Percentiles rank a stretch among this genome's conserved stretches.
phyloP scores from a whole-genome alignment of 2,888 invertebrate genomes.

The Nemurella pictetii region DNA sequence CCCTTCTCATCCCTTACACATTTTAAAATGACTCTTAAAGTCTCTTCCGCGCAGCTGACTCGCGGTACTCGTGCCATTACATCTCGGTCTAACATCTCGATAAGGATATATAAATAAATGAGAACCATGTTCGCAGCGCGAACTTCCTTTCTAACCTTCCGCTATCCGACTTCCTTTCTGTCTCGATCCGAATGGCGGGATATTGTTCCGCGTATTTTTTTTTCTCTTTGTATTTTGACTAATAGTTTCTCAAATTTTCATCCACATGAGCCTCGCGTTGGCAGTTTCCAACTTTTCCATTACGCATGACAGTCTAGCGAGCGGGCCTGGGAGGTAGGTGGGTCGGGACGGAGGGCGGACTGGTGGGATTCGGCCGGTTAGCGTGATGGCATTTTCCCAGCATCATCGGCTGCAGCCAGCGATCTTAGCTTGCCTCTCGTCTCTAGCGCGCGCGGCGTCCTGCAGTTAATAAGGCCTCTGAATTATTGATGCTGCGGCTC shows the following conservation, averaged over 20 bases:
- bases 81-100: not conserved
- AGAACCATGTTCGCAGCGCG: not conserved
- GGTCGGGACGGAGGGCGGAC: not conserved
- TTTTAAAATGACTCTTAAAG: not conserved
- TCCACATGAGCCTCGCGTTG: slow-evolving; percentile 14
- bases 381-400: not conserved
- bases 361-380: not conserved
- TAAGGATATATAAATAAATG: not conserved
- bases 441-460: not conserved
- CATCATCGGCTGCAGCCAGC: not conserved
- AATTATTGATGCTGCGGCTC: slow-evolving; percentile 23
- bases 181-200: not conserved
- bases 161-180: not conserved
- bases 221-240: slow-evolving; percentile 21
- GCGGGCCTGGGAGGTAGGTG: not conserved
- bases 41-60: not conserved
- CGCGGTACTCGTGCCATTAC: not conserved
- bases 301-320: slow-evolving; percentile 13
- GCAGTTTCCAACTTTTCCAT: slow-evolving; percentile 26
- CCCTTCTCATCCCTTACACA: not conserved
- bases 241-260: slow-evolving; percentile 30
- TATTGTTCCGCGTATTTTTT: not conserved
- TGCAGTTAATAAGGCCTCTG: slow-evolving; percentile 28
- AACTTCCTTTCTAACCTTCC: not conserved
- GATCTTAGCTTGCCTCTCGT: not conserved